Evolutionary conservation across 2,888 invertebrate species (phyloP).

Genomic region (Pantelozetes paolii): DNA sequence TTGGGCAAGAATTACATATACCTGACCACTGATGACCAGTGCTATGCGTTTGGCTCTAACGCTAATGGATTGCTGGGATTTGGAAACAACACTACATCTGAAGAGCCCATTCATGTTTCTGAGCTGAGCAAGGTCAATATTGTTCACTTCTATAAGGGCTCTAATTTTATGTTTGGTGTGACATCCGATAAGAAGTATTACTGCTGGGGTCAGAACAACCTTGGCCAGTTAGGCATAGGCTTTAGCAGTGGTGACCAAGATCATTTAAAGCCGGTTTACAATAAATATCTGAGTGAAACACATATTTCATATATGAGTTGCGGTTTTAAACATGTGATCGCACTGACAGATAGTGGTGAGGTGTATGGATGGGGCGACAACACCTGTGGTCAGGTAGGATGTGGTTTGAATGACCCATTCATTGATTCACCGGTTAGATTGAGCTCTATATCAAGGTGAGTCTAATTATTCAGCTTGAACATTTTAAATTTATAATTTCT

Average conservation of each 20-base stretch:
- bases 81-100: neutral
- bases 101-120: neutral
- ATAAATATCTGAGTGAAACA: conserved; percentile 57
- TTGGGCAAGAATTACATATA: conserved; percentile 3
- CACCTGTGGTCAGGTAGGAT: conserved; percentile 60
- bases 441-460: neutral
- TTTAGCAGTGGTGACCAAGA: conserved; percentile 59
- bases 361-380: conserved; percentile 67
- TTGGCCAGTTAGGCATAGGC: conserved; percentile 63
- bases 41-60: neutral
- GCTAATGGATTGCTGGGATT: neutral
- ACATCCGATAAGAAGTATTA: conserved; percentile 58
- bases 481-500: no score
- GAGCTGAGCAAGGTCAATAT: neutral
- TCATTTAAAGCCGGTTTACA: conserved; percentile 59
- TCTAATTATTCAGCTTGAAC: neutral
- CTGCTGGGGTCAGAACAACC: conserved; percentile 65
- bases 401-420: conserved; percentile 55
- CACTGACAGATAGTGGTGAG: conserved; percentile 60
- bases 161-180: conserved; percentile 53
- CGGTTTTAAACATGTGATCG: conserved; percentile 63
- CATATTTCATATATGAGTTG: conserved; percentile 61
- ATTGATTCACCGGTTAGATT: conserved; percentile 50
- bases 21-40: neutral
- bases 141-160: conserved; percentile 52